These are phyloP conservation scores for Cepaea hortensis DNA, from an alignment of 2,888 invertebrate species.

Conservation along the genomic window DNA sequence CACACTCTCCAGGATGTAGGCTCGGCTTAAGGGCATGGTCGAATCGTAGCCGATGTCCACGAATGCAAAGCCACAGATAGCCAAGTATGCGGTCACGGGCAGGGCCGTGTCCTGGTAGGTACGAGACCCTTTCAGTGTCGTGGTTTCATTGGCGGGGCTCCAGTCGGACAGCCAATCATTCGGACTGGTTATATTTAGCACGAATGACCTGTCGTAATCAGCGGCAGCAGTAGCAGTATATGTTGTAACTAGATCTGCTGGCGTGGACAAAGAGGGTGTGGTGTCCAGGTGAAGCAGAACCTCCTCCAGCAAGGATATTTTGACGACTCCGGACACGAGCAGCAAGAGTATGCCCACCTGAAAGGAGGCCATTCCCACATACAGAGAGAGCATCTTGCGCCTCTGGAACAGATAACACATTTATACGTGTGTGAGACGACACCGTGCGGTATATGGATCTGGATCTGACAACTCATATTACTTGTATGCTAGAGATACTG, in stretches of 20 bases:
- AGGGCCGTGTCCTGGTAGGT: neutral
- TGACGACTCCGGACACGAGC: neutral
- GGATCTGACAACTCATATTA: no score
- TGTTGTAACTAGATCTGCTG: neutral
- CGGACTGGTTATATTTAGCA: neutral
- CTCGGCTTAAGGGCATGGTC: constrained; percentile 14
- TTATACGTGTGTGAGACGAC: no score
- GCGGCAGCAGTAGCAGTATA: neutral
- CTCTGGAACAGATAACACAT: neutral
- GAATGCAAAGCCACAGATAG: constrained; percentile 18
- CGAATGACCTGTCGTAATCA: neutral
- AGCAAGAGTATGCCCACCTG: neutral
- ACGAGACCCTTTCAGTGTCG: no score
- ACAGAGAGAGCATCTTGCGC: constrained; percentile 2
- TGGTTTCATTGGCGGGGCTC: neutral
- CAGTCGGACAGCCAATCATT: neutral
- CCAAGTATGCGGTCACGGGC: neutral
- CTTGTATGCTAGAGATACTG: no score
- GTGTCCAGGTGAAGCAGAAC: neutral
- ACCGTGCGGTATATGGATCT: no score
- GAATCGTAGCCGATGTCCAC: constrained; percentile 34
- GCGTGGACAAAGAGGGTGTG: neutral
- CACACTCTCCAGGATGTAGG: constrained; percentile 26
- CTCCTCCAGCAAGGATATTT: neutral
- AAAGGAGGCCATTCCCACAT: neutral